Evolutionary conservation across 2,888 invertebrate genomes (phyloP).

Genomic region (Orthosia gothica): DNA sequence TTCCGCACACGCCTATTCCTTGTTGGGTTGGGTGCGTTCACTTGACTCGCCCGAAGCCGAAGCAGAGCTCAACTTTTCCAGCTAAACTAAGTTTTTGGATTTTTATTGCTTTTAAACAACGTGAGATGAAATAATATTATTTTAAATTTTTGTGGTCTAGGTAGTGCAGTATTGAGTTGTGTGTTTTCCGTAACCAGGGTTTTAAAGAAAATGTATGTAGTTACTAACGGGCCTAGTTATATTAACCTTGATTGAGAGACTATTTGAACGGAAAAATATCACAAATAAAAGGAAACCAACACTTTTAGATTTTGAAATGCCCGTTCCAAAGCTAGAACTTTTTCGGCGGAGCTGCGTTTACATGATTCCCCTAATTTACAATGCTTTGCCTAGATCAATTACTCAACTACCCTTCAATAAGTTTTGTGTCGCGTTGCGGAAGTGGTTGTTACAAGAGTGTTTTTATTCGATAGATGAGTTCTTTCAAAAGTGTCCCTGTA

Average conservation of each 20-base stretch:
- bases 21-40: slow-evolving; percentile 87
- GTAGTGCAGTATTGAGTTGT: slow-evolving; percentile 37
- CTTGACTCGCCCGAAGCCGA: slow-evolving; percentile 83
- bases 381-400: no score
- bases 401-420: no score
- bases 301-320: no score
- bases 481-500: no score
- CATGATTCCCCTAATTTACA: no score
- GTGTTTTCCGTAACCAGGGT: slow-evolving; percentile 1
- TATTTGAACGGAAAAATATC: no score
- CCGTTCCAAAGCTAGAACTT: no score
- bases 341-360: no score
- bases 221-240: neutral
- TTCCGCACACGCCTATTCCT: slow-evolving; percentile 90
- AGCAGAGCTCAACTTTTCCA: slow-evolving; percentile 87
- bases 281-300: no score
- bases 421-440: no score
- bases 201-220: neutral
- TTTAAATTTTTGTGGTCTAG: slow-evolving; percentile 80
- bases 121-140: slow-evolving; percentile 89
- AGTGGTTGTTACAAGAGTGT: no score
- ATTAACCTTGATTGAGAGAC: neutral
- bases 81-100: slow-evolving; percentile 88
- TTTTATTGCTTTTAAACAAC: slow-evolving; percentile 90
- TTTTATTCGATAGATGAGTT: no score